These are phyloP conservation scores for Ciconia boyciana DNA, from an alignment of 2,113 vertebrate species.

Conservation along the genomic window DNA sequence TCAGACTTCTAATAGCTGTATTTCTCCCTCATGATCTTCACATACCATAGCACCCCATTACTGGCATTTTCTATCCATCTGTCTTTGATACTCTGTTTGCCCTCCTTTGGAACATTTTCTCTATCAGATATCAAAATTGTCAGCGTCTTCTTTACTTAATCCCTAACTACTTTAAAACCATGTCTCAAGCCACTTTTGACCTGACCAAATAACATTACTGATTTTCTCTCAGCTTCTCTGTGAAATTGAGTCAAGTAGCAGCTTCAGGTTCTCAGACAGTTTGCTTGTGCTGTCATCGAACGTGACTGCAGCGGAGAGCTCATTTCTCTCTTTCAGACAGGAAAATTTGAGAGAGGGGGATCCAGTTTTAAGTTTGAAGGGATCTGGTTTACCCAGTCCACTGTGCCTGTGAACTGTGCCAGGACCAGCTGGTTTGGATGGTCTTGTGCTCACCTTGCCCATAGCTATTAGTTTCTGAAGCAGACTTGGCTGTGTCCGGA, in stretches of 20 bases:
- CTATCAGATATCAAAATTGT: not conserved
- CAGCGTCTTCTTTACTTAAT: not conserved
- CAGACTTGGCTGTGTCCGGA: not conserved
- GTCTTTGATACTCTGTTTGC: not conserved
- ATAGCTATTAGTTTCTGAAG: not conserved
- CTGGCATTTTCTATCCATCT: not conserved
- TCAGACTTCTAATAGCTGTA: not conserved
- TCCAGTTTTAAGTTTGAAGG: not conserved
- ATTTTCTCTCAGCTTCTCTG: not conserved
- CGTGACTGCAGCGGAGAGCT: not conserved
- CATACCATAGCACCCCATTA: not conserved
- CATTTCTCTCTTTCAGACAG: not conserved
- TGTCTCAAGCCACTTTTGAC: not conserved
- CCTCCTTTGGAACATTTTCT: not conserved
- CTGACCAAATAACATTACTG: not conserved
- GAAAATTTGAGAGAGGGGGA: not conserved
- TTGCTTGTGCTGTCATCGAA: not conserved
- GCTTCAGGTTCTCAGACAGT: not conserved
- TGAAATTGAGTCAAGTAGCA: not conserved
- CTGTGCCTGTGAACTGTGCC: not conserved
- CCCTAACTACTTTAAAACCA: not conserved
- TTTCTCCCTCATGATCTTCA: not conserved
- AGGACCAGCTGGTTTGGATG: not conserved
- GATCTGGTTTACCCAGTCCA: not conserved
- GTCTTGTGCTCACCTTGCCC: not conserved